These are phyloP conservation scores for Trissolcus japonicus DNA, from an alignment of 2,888 invertebrate species.

Conservation along the genomic window DNA sequence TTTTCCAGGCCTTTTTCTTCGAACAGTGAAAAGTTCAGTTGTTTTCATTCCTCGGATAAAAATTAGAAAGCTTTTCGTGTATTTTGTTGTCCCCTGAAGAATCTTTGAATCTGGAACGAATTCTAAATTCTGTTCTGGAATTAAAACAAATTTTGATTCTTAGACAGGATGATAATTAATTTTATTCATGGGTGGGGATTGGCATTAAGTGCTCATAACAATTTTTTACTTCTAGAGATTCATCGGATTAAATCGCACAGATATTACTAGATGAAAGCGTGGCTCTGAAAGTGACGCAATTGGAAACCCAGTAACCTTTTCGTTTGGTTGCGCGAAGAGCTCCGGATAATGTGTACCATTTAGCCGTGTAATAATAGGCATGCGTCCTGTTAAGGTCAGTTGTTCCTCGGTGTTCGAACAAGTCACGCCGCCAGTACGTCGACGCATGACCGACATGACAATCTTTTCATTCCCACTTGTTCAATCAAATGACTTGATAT, in stretches of 20 bases:
- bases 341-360: conserved; percentile 57
- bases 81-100: background rate
- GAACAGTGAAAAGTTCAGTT: conserved; percentile 27
- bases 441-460: conserved; percentile 65
- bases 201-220: conserved; percentile 27
- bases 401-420: conserved; percentile 66
- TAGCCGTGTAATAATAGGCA: conserved; percentile 64
- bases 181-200: background rate
- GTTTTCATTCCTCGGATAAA: background rate
- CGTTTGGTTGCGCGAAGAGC: conserved; percentile 58
- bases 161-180: too few species aligned
- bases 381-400: conserved; percentile 69
- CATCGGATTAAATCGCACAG: conserved; percentile 9
- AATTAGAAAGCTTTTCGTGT: background rate
- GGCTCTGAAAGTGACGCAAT: conserved; percentile 65
- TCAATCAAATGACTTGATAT: conserved; percentile 4
- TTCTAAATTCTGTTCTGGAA: too few species aligned
- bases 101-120: background rate
- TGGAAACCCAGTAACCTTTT: conserved; percentile 72
- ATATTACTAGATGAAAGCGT: conserved; percentile 54
- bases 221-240: conserved; percentile 18
- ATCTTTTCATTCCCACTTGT: conserved; percentile 53
- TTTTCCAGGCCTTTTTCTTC: conserved; percentile 15
- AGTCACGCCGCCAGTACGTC: conserved; percentile 65
- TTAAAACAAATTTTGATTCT: too few species aligned